Evolutionary conservation across 2,888 invertebrate species (phyloP).

Genomic region (Rhamnusium bicolor): DNA sequence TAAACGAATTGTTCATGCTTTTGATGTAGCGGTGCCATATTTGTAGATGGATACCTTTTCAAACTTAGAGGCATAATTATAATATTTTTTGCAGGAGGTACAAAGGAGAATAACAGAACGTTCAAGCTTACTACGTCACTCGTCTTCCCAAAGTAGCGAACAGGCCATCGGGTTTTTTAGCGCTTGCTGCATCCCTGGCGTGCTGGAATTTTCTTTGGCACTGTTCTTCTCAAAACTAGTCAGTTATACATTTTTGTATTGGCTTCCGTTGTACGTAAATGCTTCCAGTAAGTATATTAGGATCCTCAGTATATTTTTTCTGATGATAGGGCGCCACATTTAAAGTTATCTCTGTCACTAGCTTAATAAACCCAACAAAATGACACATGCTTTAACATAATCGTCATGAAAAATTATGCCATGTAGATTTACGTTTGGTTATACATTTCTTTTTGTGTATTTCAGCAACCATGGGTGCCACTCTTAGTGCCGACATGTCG

Average conservation of each 20-base stretch:
- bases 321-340: no score
- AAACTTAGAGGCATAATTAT: not conserved
- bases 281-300: constrained; percentile 81
- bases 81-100: constrained; percentile 63
- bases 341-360: no score
- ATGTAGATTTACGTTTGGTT: no score
- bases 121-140: constrained; percentile 58
- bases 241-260: constrained; percentile 97
- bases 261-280: constrained; percentile 94
- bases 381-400: no score
- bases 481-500: constrained; percentile 83
- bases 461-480: constrained; percentile 79
- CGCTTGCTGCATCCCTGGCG: constrained; percentile 92
- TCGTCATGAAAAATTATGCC: no score
- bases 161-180: constrained; percentile 83
- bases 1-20: not conserved
- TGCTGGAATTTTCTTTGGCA: constrained; percentile 92
- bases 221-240: constrained; percentile 97
- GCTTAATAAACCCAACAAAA: no score
- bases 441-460: no score
- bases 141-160: constrained; percentile 57
- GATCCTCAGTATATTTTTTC: no score
- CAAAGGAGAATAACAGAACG: constrained; percentile 64
- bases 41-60: not conserved
- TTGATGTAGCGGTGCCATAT: not conserved